Percentiles rank a stretch among this genome's conserved stretches.
Evolutionary conservation across 2,888 invertebrate species (phyloP).

Genomic region (Oligia strigilis): DNA sequence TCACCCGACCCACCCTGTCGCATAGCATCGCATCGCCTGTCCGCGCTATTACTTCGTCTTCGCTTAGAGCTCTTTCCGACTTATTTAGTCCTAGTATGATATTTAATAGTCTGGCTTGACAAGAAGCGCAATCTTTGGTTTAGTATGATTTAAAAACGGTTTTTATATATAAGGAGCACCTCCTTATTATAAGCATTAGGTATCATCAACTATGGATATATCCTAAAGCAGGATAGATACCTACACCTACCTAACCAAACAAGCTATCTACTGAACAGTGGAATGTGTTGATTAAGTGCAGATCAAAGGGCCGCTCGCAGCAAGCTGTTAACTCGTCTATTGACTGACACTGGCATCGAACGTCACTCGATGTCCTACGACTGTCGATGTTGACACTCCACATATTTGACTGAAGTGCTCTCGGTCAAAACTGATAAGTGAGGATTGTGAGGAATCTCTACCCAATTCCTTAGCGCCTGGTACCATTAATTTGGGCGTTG

Average conservation of each 20-base stretch:
- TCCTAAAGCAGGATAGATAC: slow-evolving; percentile 19
- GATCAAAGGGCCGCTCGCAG: slow-evolving; percentile 63
- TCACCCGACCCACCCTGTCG: neutral
- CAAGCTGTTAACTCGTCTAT: slow-evolving; percentile 55
- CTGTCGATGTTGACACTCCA: slow-evolving; percentile 54
- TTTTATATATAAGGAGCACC: neutral
- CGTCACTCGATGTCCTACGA: slow-evolving; percentile 52
- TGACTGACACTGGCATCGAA: slow-evolving; percentile 57
- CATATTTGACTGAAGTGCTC: slow-evolving; percentile 54
- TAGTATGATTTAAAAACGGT: neutral
- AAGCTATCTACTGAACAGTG: slow-evolving; percentile 47
- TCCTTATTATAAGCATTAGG: neutral
- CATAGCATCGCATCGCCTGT: too few relatives aligned
- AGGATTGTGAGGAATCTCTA: slow-evolving; percentile 43
- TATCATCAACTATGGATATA: neutral
- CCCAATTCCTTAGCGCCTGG: slow-evolving; percentile 43
- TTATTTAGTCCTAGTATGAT: neutral
- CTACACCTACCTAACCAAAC: slow-evolving; percentile 23
- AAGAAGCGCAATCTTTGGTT: neutral
- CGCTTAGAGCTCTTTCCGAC: too few relatives aligned
- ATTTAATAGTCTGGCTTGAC: neutral
- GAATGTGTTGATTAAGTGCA: slow-evolving; percentile 55
- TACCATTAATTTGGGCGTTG: slow-evolving; percentile 28
- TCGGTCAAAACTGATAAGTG: slow-evolving; percentile 46
- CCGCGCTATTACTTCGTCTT: neutral